phyloP scores from a whole-genome alignment of 2,888 invertebrate species.

The Mactromeris polynyma region DNA sequence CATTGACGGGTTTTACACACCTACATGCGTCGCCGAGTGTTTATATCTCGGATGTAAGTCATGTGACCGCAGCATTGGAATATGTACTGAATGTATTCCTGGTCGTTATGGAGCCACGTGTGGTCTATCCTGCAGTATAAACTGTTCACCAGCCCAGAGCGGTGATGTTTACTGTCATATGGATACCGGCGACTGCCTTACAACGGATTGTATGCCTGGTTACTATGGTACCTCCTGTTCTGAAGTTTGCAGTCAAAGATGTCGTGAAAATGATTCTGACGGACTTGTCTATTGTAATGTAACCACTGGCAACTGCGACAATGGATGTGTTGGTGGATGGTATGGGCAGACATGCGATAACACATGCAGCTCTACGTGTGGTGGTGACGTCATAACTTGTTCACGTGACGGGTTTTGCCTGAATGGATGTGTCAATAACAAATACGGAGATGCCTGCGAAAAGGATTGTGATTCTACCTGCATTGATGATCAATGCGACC shows the following conservation, averaged over 20 bases:
- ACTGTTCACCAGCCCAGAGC: slow-evolving; percentile 15
- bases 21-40: slow-evolving; percentile 20
- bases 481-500: slow-evolving; percentile 43
- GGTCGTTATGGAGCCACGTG: slow-evolving; percentile 44
- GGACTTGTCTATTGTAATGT: slow-evolving; percentile 44
- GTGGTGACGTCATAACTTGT: slow-evolving; percentile 14
- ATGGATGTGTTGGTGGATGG: slow-evolving; percentile 45
- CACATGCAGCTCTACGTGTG: slow-evolving; percentile 25
- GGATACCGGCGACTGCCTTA: slow-evolving; percentile 44
- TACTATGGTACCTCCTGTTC: slow-evolving; percentile 36
- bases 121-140: slow-evolving; percentile 20
- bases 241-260: slow-evolving; percentile 39
- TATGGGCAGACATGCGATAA: slow-evolving; percentile 45
- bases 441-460: slow-evolving; percentile 44
- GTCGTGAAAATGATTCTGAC: slow-evolving; percentile 6
- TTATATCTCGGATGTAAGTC: slow-evolving; percentile 34
- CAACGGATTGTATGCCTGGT: slow-evolving; percentile 28
- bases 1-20: slow-evolving; percentile 36
- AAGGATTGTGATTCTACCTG: slow-evolving; percentile 39
- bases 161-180: slow-evolving; percentile 42
- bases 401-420: slow-evolving; percentile 41
- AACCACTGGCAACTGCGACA: slow-evolving; percentile 33
- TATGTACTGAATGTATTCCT: slow-evolving; percentile 30
- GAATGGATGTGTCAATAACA: slow-evolving; percentile 31
- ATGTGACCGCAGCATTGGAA: slow-evolving; percentile 27